Evolutionary conservation across 1,140 invertebrate genomes (phyloP).

Genomic region (Drosophila melanica): DNA sequence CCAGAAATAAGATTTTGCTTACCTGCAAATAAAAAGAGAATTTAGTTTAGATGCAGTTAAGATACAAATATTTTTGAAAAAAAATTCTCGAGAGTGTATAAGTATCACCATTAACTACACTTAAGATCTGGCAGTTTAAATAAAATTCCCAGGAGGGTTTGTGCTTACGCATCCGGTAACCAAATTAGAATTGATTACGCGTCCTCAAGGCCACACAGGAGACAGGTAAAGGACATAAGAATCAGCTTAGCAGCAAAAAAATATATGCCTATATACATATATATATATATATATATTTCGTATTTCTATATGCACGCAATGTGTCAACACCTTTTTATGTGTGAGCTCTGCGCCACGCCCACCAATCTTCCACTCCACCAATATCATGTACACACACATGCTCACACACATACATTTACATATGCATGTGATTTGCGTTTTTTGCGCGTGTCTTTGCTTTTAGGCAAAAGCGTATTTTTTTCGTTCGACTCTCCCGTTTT

Average conservation of each 20-base stretch:
- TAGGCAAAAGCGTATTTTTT: slow-evolving; percentile 57
- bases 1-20: slow-evolving; percentile 17
- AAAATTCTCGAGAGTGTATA: neutral
- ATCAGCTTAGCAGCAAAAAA: slow-evolving; percentile 73
- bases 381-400: slow-evolving; percentile 46
- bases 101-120: neutral
- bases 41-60: slow-evolving; percentile 19
- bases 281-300: slow-evolving; percentile 6
- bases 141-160: neutral
- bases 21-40: slow-evolving; percentile 54
- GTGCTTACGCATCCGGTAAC: slow-evolving; percentile 9
- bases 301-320: slow-evolving; percentile 53
- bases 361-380: slow-evolving; percentile 61
- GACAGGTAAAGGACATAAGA: slow-evolving; percentile 47
- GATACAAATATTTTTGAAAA: neutral
- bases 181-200: slow-evolving; percentile 75
- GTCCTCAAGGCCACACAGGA: slow-evolving; percentile 33
- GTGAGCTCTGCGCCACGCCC: slow-evolving; percentile 14
- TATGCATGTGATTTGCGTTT: slow-evolving; percentile 41
- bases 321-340: slow-evolving; percentile 76
- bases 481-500: neutral
- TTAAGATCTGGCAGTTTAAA: neutral
- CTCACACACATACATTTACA: slow-evolving; percentile 13
- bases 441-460: slow-evolving; percentile 52
- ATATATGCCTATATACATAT: slow-evolving; percentile 9